Percentiles rank a stretch among this genome's conserved stretches.
phyloP scores from a whole-genome alignment of 2,888 invertebrate species.

The Ypsolopha scabrella region DNA sequence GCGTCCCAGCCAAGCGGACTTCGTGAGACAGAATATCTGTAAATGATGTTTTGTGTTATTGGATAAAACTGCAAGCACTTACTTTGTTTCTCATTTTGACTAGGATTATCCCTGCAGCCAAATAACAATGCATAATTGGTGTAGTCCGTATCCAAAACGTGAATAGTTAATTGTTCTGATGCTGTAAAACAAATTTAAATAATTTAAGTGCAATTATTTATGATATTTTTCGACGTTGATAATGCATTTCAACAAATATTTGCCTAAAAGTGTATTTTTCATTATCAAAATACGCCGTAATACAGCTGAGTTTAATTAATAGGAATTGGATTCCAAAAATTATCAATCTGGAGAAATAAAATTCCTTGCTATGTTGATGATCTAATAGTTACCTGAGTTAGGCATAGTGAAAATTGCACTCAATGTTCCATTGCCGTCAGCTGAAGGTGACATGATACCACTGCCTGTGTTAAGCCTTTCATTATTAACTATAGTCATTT shows the following conservation, averaged over 20 bases:
- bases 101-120: conserved; percentile 59
- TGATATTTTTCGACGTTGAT: too few species aligned
- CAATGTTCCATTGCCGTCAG: conserved; percentile 33
- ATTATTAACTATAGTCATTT: conserved; percentile 26
- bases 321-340: background rate
- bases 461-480: conserved; percentile 23
- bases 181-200: conserved; percentile 25
- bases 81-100: conserved; percentile 30
- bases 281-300: background rate
- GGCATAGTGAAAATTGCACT: conserved; percentile 16
- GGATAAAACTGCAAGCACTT: conserved; percentile 1
- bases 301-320: background rate
- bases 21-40: too few species aligned
- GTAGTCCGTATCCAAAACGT: conserved; percentile 75
- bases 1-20: too few species aligned
- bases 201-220: too few species aligned
- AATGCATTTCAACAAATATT: background rate
- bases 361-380: too few species aligned
- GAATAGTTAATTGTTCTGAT: conserved; percentile 56
- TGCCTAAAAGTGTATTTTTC: too few species aligned
- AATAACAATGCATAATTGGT: conserved; percentile 72
- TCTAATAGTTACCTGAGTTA: conserved; percentile 20
- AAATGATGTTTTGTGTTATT: too few species aligned
- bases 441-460: conserved; percentile 15
- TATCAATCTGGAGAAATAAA: too few species aligned